Base-by-base conservation (phyloP, 2,113 vertebrate genomes). In the Clarias gariepinus region DNA sequence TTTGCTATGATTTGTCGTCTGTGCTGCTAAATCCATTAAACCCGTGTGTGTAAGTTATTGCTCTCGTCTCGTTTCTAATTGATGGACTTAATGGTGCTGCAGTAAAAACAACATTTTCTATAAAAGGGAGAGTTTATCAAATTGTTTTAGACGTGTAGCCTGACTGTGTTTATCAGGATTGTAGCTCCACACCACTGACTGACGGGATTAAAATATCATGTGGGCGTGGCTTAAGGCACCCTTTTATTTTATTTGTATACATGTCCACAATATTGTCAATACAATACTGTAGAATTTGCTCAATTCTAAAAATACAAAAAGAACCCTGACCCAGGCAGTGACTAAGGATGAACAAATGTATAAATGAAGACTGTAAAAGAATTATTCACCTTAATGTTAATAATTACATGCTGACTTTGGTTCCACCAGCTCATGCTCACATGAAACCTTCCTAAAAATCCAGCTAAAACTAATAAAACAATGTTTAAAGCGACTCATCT, bases 21-120 rank as follows among this genome's bases (percentile, higher is more conserved):
- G 88, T 74, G 88, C 53, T 3, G 10, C 85, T 73, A 30, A 86
- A 91, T 87, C 88, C 80, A 91, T 91, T 91, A 92, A 93, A 94
- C 83, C 86, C 86, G 7, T 83, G 82, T 90, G 90, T 91, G 68
- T 87, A 83, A 41, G 87, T 76, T 3, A 85, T 23, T 53, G 63
- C 86, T 82, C 33, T 83, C 16, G 11, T 60, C 28, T 63, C 41
- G 90, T 10, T 88, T 69, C 36, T 88, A 80, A 87, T 83, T 55
- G 15, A 60, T 88, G 77, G 85, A 76, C 73, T 83, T 90, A 25
- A 81, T 63, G 28, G 41, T 36, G 25, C 58, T 82, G 10, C 61
- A 28, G n/a, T 19, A 41, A 78, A 60, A 47, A 36, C 33, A 79
- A 53, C 6, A 16, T n/a, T 78, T 61, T 10, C 21, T 71, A 23